These are phyloP conservation scores for Chunga burmeisteri DNA, from an alignment of 2,113 vertebrate species.

Conservation along the genomic window DNA sequence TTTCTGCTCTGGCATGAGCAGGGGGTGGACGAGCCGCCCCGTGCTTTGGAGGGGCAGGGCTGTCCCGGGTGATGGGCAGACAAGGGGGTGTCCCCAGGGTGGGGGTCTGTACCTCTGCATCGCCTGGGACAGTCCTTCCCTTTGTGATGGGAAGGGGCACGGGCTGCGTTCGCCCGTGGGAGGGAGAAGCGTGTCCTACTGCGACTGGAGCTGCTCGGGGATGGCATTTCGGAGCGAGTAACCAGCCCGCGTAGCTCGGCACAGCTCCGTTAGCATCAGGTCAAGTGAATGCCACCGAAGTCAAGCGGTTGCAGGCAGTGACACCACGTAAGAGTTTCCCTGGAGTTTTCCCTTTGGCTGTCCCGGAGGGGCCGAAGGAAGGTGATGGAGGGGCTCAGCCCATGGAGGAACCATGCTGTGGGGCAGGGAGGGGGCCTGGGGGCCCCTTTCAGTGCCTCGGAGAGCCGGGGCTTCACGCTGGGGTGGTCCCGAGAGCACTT, in stretches of 20 bases:
- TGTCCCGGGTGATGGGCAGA: not conserved
- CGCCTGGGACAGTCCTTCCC: not conserved
- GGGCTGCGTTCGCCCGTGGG: fast-evolving
- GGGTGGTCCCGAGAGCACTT: slow-evolving; percentile 24
- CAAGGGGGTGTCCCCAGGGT: not conserved
- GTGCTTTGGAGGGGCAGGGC: not conserved
- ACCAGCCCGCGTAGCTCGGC: not conserved
- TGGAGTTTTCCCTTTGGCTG: not conserved
- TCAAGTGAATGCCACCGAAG: too few species aligned
- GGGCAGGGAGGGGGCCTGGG: not conserved
- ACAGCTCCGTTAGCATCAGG: not conserved
- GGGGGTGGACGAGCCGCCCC: not conserved
- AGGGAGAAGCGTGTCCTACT: not conserved
- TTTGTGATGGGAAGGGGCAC: not conserved
- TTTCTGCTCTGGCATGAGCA: fast-evolving
- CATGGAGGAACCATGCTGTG: not conserved
- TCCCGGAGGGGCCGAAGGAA: not conserved
- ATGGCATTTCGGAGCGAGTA: fast-evolving
- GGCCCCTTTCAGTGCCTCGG: not conserved
- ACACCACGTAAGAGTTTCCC: fast-evolving
- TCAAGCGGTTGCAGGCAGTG: not conserved
- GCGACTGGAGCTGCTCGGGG: not conserved
- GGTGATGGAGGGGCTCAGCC: not conserved
- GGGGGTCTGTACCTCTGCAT: not conserved
- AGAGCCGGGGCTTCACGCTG: not conserved